These are phyloP conservation scores for Brachionus rotundiformis DNA, from an alignment of 1,140 invertebrate genomes.

Conservation along the genomic window DNA sequence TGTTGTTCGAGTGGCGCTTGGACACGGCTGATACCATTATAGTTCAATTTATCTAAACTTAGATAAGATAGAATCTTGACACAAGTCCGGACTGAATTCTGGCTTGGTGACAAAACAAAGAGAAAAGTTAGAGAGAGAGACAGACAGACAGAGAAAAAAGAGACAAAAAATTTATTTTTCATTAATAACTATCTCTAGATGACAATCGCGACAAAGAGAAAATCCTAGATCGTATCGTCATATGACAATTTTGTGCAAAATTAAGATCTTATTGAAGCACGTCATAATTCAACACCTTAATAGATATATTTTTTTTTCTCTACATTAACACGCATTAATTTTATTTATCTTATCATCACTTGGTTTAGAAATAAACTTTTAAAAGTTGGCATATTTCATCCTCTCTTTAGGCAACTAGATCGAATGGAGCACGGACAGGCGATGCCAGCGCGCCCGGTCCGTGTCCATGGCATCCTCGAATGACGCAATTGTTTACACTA, in stretches of 20 bases:
- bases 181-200: neutral
- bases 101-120: no score
- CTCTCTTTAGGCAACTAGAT: no score
- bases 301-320: neutral
- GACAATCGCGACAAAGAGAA: conserved; percentile 1
- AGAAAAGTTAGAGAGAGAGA: neutral
- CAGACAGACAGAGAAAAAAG: neutral
- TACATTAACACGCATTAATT: conserved; percentile 27
- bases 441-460: no score
- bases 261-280: conserved; percentile 20
- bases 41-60: neutral
- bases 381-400: neutral
- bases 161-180: conserved; percentile 14
- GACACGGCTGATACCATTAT: conserved; percentile 35
- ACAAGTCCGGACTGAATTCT: neutral
- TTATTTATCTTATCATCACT: neutral
- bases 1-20: neutral
- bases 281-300: conserved; percentile 21
- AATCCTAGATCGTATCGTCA: conserved; percentile 35
- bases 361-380: neutral
- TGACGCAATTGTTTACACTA: neutral
- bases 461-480: no score
- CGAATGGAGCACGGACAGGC: no score
- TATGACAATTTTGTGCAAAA: neutral
- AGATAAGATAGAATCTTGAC: conserved; percentile 13